Conservation (phyloP, 1,140 invertebrate species). For the Caenorhabditis latens region DNA sequence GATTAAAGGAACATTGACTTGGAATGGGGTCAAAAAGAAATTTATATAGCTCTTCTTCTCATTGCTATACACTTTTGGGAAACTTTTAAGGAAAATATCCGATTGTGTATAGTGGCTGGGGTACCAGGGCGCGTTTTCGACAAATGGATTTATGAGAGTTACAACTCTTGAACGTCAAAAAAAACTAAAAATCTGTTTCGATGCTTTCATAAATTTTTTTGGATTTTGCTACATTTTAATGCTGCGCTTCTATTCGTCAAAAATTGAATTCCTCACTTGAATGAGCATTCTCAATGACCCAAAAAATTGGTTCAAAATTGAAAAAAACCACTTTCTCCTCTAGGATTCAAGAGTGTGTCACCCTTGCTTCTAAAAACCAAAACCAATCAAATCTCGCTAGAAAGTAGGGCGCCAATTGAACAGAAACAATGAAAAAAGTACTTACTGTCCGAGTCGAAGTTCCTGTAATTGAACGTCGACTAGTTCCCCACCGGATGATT, state of each 20-base stretch:
- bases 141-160: too few species aligned
- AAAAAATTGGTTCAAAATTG: too few species aligned
- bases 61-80: slow-evolving; percentile 7
- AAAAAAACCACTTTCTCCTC: background rate
- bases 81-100: too few species aligned
- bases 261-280: background rate
- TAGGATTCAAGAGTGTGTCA: background rate
- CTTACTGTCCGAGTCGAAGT: slow-evolving; percentile 54
- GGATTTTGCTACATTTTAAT: background rate
- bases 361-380: background rate
- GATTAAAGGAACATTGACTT: slow-evolving; percentile 24
- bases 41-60: slow-evolving; percentile 8
- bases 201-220: too few species aligned
- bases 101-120: too few species aligned
- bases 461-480: slow-evolving; percentile 56
- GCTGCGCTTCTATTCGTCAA: background rate
- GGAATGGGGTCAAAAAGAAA: slow-evolving; percentile 26
- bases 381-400: background rate
- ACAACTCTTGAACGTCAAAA: too few species aligned
- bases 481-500: slow-evolving; percentile 22
- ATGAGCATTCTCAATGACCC: background rate
- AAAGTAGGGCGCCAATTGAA: slow-evolving; percentile 44
- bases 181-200: too few species aligned
- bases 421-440: slow-evolving; percentile 7
- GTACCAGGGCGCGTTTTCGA: too few species aligned